These are phyloP conservation scores for Carabus problematicus DNA, from an alignment of 2,888 invertebrate genomes.

Conservation along the genomic window DNA sequence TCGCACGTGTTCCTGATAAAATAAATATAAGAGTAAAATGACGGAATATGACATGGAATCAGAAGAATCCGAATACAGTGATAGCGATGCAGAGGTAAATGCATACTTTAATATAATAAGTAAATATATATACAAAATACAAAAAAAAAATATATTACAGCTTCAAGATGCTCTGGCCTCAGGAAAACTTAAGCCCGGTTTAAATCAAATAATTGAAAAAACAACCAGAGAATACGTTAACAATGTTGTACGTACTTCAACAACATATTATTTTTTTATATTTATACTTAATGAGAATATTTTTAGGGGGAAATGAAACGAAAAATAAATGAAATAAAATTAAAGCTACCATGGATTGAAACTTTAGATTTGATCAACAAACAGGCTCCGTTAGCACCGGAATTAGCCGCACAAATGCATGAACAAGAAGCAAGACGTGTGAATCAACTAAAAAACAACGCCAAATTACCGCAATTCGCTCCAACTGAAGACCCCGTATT, in stretches of 20 bases:
- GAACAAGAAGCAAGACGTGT: constrained; percentile 76
- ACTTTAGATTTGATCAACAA: constrained; percentile 79
- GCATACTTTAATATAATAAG: constrained; percentile 40
- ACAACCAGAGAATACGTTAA: constrained; percentile 70
- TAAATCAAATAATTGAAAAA: constrained; percentile 73
- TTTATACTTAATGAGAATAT: constrained; percentile 45
- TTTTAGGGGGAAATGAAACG: constrained; percentile 68
- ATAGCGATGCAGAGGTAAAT: constrained; percentile 67
- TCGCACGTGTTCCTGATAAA: constrained; percentile 7
- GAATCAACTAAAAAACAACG: constrained; percentile 71
- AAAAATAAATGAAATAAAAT: constrained; percentile 74
- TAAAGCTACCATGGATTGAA: constrained; percentile 85
- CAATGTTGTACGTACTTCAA: constrained; percentile 70
- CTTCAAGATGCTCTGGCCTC: constrained; percentile 88
- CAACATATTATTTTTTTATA: constrained; percentile 48
- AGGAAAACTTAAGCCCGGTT: constrained; percentile 85
- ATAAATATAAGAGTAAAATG: constrained; percentile 1
- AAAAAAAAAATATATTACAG: constrained; percentile 61
- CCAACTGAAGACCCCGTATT: constrained; percentile 79
- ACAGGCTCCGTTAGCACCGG: constrained; percentile 84
- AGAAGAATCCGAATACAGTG: constrained; percentile 60
- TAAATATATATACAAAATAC: neutral
- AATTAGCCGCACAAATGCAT: constrained; percentile 78
- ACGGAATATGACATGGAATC: constrained; percentile 22
- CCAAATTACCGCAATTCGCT: constrained; percentile 69